Conservation (phyloP, 2,888 invertebrate genomes). For the Clivina fossor region DNA sequence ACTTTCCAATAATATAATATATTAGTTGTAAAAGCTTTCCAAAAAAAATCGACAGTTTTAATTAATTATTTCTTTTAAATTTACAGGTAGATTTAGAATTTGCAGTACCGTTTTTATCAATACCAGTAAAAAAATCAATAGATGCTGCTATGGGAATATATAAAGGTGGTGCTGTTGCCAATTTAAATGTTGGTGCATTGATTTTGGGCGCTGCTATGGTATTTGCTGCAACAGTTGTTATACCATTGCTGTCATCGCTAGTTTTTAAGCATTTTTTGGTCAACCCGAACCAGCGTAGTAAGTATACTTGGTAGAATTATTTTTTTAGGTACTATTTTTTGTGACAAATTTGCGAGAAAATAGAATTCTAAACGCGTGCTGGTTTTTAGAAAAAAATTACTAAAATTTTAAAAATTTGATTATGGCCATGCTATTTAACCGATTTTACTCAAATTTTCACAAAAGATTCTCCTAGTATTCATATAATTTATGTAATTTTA, state of each 20-base stretch:
- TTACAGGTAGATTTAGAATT: conserved; percentile 67
- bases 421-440: too few relatives aligned
- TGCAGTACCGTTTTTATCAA: conserved; percentile 66
- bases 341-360: too few relatives aligned
- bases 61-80: conserved; percentile 12
- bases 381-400: too few relatives aligned
- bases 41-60: too few relatives aligned
- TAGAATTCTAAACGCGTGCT: too few relatives aligned
- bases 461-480: too few relatives aligned
- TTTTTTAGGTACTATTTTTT: not conserved
- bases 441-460: too few relatives aligned
- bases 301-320: conserved; percentile 15
- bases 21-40: too few relatives aligned
- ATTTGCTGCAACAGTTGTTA: conserved; percentile 57
- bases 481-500: too few relatives aligned
- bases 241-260: conserved; percentile 55
- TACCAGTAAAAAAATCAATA: conserved; percentile 62
- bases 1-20: too few relatives aligned
- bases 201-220: conserved; percentile 61
- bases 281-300: conserved; percentile 22
- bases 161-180: conserved; percentile 54
- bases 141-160: conserved; percentile 50
- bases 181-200: conserved; percentile 64
- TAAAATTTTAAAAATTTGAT: too few relatives aligned
- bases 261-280: conserved; percentile 30